Base-by-base conservation (phyloP, 2,113 vertebrate genomes). In the Passer montanus region DNA sequence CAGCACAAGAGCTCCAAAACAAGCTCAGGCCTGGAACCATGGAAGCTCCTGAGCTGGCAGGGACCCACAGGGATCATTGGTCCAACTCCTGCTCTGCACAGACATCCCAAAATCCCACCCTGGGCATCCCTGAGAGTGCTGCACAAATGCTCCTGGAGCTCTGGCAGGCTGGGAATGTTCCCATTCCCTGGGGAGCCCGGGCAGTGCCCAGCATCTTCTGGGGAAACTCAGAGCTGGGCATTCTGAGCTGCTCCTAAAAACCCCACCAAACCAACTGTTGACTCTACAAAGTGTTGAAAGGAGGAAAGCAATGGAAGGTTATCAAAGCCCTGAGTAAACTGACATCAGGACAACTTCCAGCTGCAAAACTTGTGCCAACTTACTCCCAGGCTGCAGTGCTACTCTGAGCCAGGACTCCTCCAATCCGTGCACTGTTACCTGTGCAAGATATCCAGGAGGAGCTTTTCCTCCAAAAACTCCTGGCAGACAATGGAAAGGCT, bases 121-220 rank as follows among this genome's bases (percentile, higher is more conserved):
- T 33, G 68, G 0, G 49, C 27, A 39, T 3, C 35, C 59, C 66
- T 47, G 19, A 3, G 43, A 26, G n/a, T 0, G 1, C 10, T 35
- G 35, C 4, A 27, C 76, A 22, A 80, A 16, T 0, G 0, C 27
- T 30, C 68, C 60, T 30, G 37, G 39, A 58, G 87, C 78, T 60
- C 69, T 46, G 69, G 44, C 50, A 80, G 43, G 0, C 11, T 2
- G 27, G 64, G 7, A 3, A 10, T 1, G n/a, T 62, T n/a, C 2
- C 37, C 62, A 53, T n/a, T 13, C 47, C 69, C 53, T 39, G 67
- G 35, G 55, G 15, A 46, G 84, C 55, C 64, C 26, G 85, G 6
- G 3, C 58, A 81, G 50, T 7, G 37, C 37, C n/a, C 22, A 13
- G 6, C 50, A 58, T 20, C 49, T 59, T 44, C 11, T 1, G 76